These are phyloP conservation scores for Diachasma alloeum DNA, from an alignment of 1,140 invertebrate species.

Conservation along the genomic window DNA sequence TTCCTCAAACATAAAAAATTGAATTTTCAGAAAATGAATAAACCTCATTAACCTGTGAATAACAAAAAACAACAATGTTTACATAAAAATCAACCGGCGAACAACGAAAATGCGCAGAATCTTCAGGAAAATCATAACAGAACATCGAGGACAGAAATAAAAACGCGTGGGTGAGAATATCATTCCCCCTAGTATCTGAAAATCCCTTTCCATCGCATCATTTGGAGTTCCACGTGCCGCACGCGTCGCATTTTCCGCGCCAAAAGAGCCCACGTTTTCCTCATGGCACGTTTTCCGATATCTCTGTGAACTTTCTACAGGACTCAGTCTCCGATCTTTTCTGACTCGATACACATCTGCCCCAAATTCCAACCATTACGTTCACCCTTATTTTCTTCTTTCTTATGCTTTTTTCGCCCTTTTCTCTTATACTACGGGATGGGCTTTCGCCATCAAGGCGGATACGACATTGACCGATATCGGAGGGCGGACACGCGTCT, in stretches of 20 bases:
- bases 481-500: neutral
- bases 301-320: neutral
- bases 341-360: constrained; percentile 39
- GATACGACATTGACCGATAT: neutral
- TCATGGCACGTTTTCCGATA: constrained; percentile 16
- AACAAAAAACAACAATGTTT: too few species aligned
- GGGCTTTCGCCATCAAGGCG: constrained; percentile 22
- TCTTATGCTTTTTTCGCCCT: neutral
- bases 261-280: neutral
- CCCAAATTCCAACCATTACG: constrained; percentile 34
- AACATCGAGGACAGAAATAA: too few species aligned
- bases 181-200: neutral
- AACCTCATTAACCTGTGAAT: too few species aligned
- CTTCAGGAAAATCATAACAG: too few species aligned
- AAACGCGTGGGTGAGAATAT: too few species aligned
- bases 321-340: neutral
- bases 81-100: too few species aligned
- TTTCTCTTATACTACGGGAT: neutral
- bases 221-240: constrained; percentile 31
- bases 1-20: too few species aligned
- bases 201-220: constrained; percentile 14
- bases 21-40: too few species aligned
- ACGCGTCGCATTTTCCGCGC: constrained; percentile 28
- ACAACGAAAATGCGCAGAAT: too few species aligned
- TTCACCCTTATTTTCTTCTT: constrained; percentile 3